phyloP scores from a whole-genome alignment of 1,140 invertebrate genomes.

The Monochamus saltuarius region DNA sequence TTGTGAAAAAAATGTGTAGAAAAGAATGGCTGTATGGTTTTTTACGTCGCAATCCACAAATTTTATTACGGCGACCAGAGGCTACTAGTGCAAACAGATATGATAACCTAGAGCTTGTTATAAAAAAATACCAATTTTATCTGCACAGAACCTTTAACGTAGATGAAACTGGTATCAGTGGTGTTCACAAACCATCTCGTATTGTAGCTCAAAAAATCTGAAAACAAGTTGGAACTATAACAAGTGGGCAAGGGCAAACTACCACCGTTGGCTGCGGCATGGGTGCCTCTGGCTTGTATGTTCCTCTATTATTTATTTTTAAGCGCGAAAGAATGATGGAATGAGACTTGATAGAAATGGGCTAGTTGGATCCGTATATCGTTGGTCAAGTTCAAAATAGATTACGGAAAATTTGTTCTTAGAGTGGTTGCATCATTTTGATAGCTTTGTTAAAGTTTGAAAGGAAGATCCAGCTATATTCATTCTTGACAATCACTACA shows the following conservation, averaged over 20 bases:
- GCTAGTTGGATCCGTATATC: conserved; percentile 45
- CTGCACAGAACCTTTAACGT: conserved; percentile 51
- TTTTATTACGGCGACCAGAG: conserved; percentile 41
- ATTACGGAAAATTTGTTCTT: conserved; percentile 42
- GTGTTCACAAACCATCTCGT: conserved; percentile 44
- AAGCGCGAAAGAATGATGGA: conserved; percentile 41
- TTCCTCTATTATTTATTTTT: conserved; percentile 50
- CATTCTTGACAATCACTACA: conserved; percentile 30
- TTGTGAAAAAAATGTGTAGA: conserved; percentile 15
- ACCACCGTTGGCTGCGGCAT: conserved; percentile 47
- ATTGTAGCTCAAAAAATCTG: conserved; percentile 42
- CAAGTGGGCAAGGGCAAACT: conserved; percentile 41
- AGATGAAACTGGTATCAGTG: conserved; percentile 51
- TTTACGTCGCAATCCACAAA: conserved; percentile 43
- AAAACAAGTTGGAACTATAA: conserved; percentile 41
- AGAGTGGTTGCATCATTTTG: conserved; percentile 45
- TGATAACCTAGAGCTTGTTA: conserved; percentile 42
- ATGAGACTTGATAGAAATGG: conserved; percentile 47
- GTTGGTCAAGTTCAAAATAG: conserved; percentile 33
- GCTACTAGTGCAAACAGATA: conserved; percentile 32
- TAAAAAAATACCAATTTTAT: conserved; percentile 46
- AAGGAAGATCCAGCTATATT: conserved; percentile 44
- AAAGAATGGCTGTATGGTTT: conserved; percentile 35
- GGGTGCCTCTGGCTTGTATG: conserved; percentile 44
- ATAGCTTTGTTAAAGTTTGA: conserved; percentile 41